These are phyloP conservation scores for Falco biarmicus DNA, from an alignment of 2,797 vertebrate genomes.

Conservation along the genomic window DNA sequence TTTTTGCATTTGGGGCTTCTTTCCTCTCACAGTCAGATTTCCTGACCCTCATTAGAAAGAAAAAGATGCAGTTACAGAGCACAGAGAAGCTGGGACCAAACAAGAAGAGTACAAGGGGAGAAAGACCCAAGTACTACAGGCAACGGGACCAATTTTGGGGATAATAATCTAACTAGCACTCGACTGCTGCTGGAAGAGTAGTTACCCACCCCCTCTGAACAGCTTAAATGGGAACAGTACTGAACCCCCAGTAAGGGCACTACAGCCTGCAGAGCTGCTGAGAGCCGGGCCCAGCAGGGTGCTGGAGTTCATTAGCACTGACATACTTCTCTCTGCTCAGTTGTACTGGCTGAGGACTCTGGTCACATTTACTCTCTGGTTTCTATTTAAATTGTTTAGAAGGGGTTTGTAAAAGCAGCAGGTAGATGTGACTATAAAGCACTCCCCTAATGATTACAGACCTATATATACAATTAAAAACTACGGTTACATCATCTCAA, in stretches of 20 bases:
- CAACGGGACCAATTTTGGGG: neutral
- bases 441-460: neutral
- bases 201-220: neutral
- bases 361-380: neutral
- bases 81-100: neutral
- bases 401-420: conserved; percentile 9
- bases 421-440: neutral
- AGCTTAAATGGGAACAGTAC: neutral
- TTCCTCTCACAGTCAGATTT: neutral
- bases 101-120: neutral
- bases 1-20: neutral
- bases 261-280: conserved; percentile 10
- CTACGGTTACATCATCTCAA: neutral
- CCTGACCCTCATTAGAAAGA: neutral
- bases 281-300: neutral
- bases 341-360: neutral
- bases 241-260: neutral
- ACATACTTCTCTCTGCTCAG: conserved; percentile 22
- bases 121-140: neutral
- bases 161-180: neutral
- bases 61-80: neutral
- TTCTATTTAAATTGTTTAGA: conserved; percentile 23
- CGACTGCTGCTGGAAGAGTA: neutral
- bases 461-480: neutral
- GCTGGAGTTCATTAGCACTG: conserved; percentile 43